phyloP scores from a whole-genome alignment of 2,888 invertebrate genomes.

The Gymnosoma rotundatum region DNA sequence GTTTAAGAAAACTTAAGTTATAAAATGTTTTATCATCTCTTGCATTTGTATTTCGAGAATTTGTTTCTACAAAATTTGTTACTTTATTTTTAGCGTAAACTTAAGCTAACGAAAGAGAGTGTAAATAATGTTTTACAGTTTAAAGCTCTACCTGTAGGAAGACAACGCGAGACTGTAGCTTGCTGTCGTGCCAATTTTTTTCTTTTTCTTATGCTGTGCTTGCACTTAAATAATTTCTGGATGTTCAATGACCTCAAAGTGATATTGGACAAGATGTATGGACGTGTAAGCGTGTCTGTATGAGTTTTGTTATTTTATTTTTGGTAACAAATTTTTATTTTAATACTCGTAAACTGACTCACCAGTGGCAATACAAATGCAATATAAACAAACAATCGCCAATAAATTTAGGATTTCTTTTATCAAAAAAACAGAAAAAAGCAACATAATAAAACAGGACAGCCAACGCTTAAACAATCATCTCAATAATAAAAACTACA shows the following conservation, averaged over 20 bases:
- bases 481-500: constrained; percentile 6
- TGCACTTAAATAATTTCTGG: not conserved
- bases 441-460: not conserved
- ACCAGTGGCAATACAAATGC: not conserved
- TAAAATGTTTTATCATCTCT: too few species aligned
- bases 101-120: not conserved
- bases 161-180: not conserved
- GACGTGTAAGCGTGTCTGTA: not conserved
- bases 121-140: not conserved
- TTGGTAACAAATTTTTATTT: constrained; percentile 65
- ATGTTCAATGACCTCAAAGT: constrained; percentile 38
- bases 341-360: constrained; percentile 46
- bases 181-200: not conserved
- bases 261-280: constrained; percentile 14
- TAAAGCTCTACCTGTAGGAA: not conserved
- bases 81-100: too few species aligned
- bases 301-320: constrained; percentile 27
- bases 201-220: not conserved
- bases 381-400: constrained; percentile 40
- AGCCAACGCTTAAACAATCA: constrained; percentile 29
- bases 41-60: too few species aligned
- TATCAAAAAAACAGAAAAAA: not conserved
- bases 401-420: constrained; percentile 44
- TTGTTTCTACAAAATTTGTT: too few species aligned
- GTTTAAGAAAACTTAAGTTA: too few species aligned